Base-by-base conservation (phyloP, 2,113 vertebrate genomes). In the Varanus salvator region DNA sequence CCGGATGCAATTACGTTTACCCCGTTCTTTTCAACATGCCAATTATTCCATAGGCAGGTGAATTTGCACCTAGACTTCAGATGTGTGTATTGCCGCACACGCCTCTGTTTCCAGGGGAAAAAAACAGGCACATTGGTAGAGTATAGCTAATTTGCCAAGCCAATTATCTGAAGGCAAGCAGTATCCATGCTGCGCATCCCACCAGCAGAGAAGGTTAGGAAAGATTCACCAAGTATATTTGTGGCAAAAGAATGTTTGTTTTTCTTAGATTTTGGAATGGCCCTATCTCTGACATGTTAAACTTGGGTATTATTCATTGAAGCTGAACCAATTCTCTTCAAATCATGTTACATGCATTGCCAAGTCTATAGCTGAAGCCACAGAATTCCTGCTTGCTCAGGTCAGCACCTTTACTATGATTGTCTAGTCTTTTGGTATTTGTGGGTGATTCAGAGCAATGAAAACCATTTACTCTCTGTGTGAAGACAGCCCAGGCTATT, bases 51-150 rank as follows among this genome's bases (percentile, higher is more conserved):
- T 44, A 54, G 57, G 80, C 0, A 1, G 64, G 38, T 87, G 27
- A 66, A 78, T 82, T 82, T 94, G 92, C 88, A 86, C 54, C 57
- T 0, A 25, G 80, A 48, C 92, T 87, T 91, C 76, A 38, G 91
- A 86, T 85, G 85, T 21, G 54, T n/a, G 68, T 64, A 8, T 0
- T 0, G 72, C 23, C 69, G 5, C 17, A 1, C 52, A 76, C 52
- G 80, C 38, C 48, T 34, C 11, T 87, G 75, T 57, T 64, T 57
- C 3, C 57, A 50, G 31, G 52, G 6, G 25, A 8, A 34, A 69
- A 2, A 3, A 29, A 57, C 77, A 50, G 8, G 29, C 27, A 12
- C 44, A 29, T 14, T 19, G 34, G 88, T 8, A 38, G 25, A 57
- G 87, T 94, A 23, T 50, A 64, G 71, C 31, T 78, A n/a, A 29